A percentile compares a stretch with the other conserved stretches of the same genome.
phyloP scores from a whole-genome alignment of 2,113 vertebrate species.

The Limnothrissa miodon region DNA sequence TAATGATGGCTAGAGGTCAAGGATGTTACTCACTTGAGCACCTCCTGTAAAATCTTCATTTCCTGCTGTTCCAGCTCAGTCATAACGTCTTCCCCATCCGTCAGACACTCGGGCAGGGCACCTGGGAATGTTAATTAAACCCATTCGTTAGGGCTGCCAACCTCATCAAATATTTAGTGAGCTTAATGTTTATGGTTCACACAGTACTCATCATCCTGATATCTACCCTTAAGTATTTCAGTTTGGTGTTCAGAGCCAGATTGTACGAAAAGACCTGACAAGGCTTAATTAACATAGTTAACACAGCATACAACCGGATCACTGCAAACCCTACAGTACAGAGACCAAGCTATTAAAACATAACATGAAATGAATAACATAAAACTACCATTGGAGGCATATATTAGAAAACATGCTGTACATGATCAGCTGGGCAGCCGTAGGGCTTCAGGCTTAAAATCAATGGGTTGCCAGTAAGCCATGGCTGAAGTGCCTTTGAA shows the following conservation, averaged over 20 bases:
- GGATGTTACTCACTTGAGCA: slow-evolving; percentile 79
- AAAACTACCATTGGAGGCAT: background rate
- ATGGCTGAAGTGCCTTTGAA: too few relatives aligned
- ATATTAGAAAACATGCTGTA: background rate
- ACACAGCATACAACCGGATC: background rate
- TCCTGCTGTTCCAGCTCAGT: slow-evolving; percentile 91
- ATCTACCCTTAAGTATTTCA: background rate
- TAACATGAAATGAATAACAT: background rate
- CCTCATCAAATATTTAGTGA: background rate
- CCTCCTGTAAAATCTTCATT: slow-evolving; percentile 91
- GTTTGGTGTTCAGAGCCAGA: background rate
- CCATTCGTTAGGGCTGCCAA: background rate
- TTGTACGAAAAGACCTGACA: background rate
- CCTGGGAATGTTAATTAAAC: slow-evolving; percentile 66
- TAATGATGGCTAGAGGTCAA: background rate
- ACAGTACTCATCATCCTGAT: background rate
- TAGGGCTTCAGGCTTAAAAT: too few relatives aligned
- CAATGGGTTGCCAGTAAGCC: too few relatives aligned
- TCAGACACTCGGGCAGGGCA: slow-evolving; percentile 90
- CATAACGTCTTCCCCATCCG: slow-evolving; percentile 87
- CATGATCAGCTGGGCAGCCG: too few relatives aligned
- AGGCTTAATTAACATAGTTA: background rate
- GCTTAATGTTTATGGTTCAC: background rate
- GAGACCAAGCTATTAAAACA: background rate
- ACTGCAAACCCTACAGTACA: background rate